Evolutionary conservation across 1,140 invertebrate genomes (phyloP), one percentile per base, ranked within the genome.

Genomic region (Lepidurus couesii): DNA sequence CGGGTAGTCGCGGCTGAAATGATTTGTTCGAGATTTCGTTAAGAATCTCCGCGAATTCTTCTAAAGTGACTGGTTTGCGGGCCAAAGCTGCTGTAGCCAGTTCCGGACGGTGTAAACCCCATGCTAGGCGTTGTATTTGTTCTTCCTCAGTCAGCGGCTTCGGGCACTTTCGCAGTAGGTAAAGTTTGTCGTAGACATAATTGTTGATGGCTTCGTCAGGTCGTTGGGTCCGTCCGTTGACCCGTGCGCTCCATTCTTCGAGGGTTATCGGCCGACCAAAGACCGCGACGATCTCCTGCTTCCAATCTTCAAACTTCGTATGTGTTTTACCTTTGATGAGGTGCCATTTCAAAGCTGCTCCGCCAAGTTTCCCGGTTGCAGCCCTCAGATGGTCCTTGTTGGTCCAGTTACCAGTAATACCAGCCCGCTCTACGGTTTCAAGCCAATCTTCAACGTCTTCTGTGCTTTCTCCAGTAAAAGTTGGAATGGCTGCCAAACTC

Each of bases 311-410:
- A 7, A n/a, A 78, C 2, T 21, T 6, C 6, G 3, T 43, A 7
- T 65, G 77, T 34, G 16, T 21, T 42, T 16, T 42, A 5, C 47
- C 65, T 34, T 26, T 43, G 1, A 73, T 73, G 21, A 73, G 47
- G 11, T 78, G 53, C 77, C 77, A 78, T 6, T 78, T 26, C 34
- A 73, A 78, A 4, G 77, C 77, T 3, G 77, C 77, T n/a, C 77
- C 77, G 1, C 47, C 77, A 1, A 78, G 34, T 10, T 78, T 78
- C 7, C 47, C 45, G 47, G 73, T 24, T 4, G 77, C 77, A 16
- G 77, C 77, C n/a, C 77, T 47, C 3, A 65, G 53, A 4, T 78
- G 77, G 42, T 78, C 45, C 1, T 47, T 9, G 6, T 1, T 47
- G 3, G 44, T 42, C 77, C 77, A 78, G 9, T 43, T 43, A 6